Evolutionary conservation across 2,888 invertebrate genomes (phyloP).

Genomic region (Drosophila rellima): DNA sequence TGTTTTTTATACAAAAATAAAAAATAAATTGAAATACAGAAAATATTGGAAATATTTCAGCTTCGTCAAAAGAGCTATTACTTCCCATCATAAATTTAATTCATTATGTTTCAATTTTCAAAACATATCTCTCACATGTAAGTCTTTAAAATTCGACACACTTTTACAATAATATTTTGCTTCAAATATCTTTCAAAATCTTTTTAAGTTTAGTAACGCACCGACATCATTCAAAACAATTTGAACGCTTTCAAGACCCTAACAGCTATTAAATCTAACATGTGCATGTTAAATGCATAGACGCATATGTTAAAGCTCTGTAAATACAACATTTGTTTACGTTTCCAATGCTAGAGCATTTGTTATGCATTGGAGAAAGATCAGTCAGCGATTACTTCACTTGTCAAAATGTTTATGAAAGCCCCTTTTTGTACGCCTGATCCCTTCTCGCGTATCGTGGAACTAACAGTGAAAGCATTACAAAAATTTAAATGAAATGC

Average conservation of each 20-base stretch:
- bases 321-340: conserved; percentile 65
- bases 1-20: no score
- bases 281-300: conserved; percentile 28
- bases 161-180: conserved; percentile 10
- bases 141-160: conserved; percentile 15
- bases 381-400: conserved; percentile 9
- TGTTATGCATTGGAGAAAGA: conserved; percentile 24
- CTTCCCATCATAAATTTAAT: not conserved
- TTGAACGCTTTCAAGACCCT: conserved; percentile 19
- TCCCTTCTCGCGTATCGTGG: not conserved
- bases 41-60: no score
- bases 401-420: conserved; percentile 18
- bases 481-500: conserved; percentile 11
- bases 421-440: conserved; percentile 1
- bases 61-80: no score
- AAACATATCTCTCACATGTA: conserved; percentile 24
- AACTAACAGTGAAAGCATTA: conserved; percentile 12
- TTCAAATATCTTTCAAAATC: conserved; percentile 22
- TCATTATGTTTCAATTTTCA: not conserved
- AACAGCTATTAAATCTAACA: conserved; percentile 32
- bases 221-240: conserved; percentile 9
- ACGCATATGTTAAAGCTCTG: conserved; percentile 34
- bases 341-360: conserved; percentile 36
- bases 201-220: conserved; percentile 31
- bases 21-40: no score